Percentiles rank a stretch among this genome's conserved stretches.
These are phyloP conservation scores for Heterochromis multidens DNA, from an alignment of 2,113 vertebrate species.

Conservation along the genomic window DNA sequence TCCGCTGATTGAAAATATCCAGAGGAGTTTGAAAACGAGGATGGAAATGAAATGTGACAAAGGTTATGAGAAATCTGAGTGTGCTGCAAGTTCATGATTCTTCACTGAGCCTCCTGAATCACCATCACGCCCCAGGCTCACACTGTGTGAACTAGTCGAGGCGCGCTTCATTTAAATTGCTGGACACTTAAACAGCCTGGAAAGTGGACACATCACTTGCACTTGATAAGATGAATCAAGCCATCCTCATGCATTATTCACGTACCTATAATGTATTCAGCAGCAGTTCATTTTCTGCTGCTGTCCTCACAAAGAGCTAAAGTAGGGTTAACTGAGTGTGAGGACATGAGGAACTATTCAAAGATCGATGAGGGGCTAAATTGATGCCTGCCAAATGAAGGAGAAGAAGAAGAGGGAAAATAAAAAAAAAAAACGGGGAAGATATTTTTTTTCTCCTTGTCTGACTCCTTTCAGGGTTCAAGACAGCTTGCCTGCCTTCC, in stretches of 20 bases:
- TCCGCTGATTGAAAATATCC: slow-evolving; percentile 20
- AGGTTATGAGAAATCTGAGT: slow-evolving; percentile 37
- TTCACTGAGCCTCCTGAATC: slow-evolving; percentile 32
- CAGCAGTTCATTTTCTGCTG: slow-evolving; percentile 10
- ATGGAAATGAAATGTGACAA: slow-evolving; percentile 43
- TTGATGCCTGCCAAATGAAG: slow-evolving; percentile 1
- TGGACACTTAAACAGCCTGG: slow-evolving; percentile 36
- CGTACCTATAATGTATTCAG: slow-evolving; percentile 20
- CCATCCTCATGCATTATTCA: slow-evolving; percentile 57
- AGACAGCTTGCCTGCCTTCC: slow-evolving; percentile 58
- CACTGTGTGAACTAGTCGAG: slow-evolving; percentile 9
- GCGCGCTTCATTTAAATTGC: slow-evolving; percentile 32
- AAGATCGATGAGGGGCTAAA: slow-evolving; percentile 53
- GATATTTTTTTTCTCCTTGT: slow-evolving; percentile 33
- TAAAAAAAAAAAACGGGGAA: background rate
- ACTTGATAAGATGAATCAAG: slow-evolving; percentile 49
- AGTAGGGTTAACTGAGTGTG: slow-evolving; percentile 19
- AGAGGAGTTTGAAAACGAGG: slow-evolving; percentile 21
- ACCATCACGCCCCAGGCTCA: slow-evolving; percentile 10
- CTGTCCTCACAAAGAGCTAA: slow-evolving; percentile 20
- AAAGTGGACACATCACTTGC: slow-evolving; percentile 47
- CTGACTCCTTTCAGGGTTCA: slow-evolving; percentile 69
- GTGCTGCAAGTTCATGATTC: slow-evolving; percentile 20
- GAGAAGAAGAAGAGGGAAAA: background rate
- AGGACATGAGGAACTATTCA: slow-evolving; percentile 51